Evolutionary conservation across 1,140 invertebrate species (phyloP), one percentile per base, ranked within the genome.

Genomic region (Triops cancriformis): DNA sequence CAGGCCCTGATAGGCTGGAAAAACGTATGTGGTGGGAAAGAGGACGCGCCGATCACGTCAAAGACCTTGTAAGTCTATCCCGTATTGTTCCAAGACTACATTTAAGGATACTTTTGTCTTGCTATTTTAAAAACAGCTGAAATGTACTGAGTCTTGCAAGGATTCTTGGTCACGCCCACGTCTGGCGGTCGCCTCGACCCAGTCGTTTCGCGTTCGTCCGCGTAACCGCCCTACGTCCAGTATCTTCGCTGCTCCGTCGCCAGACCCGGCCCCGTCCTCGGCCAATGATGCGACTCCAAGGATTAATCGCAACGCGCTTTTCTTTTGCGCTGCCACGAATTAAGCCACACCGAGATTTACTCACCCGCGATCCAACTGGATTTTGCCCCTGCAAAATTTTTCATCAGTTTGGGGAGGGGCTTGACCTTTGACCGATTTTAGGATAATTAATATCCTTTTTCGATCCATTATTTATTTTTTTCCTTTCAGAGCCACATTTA

Each of bases 251-350:
- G n/a, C n/a, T n/a, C n/a, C n/a, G n/a, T 64, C 51, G 31, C 18
- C 51, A 18, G 51, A 64, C 14, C 51, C 51, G 51, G 43, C 43
- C 2, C 43, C 43, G 6, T 45, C 43, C 43, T 45, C 43, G 43
- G 51, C 51, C 23, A 37, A 7, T 37, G 18, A 23, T 18, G 51
- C 6, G 23, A 64, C 51, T 6, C 51, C 51, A 10, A 18, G 51
- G 4, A 64, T 64, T 64, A 64, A 64, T 64, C 51, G 51, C 51
- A 64, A 64, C 51, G 51, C 51, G 51, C 51, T 64, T 23, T 64
- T 64, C 51, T 64, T 64, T 64, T 64, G 51, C 51, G 51, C 51
- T 64, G 51, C 51, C 51, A 18, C 51, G 51, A 64, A 64, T 64
- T 64, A 64, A 64, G 7, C 7, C 31, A 37, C 2, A 37, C 7